Evolutionary conservation across 1,140 invertebrate species (phyloP).

Genomic region (Neodiprion lecontei): DNA sequence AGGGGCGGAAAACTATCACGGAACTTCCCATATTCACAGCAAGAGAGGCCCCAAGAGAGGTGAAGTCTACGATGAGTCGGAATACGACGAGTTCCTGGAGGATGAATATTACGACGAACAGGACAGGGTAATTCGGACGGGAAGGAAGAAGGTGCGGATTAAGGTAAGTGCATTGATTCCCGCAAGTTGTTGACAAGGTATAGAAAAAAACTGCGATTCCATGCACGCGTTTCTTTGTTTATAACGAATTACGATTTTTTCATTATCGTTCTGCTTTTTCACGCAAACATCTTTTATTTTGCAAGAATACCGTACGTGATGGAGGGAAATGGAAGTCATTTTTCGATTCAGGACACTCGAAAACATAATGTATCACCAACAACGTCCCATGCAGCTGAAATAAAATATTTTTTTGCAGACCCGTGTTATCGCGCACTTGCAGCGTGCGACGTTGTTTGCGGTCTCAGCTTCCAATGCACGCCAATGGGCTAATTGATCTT

Average conservation of each 20-base stretch:
- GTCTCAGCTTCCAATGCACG: not conserved
- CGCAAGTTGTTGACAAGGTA: not conserved
- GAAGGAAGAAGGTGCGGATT: slow-evolving; percentile 30
- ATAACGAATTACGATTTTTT: not conserved
- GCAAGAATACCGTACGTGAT: too few relatives aligned
- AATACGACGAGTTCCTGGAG: slow-evolving; percentile 30
- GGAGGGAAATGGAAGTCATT: too few relatives aligned
- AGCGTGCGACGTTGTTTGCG: not conserved
- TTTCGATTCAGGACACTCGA: too few relatives aligned
- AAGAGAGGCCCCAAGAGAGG: slow-evolving; percentile 22
- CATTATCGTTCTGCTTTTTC: too few relatives aligned
- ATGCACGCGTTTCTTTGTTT: not conserved
- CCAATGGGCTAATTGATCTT: not conserved
- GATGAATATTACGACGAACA: slow-evolving; percentile 30
- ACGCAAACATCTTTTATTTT: too few relatives aligned
- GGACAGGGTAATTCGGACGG: slow-evolving; percentile 23
- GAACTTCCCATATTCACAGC: slow-evolving; percentile 3
- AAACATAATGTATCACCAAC: too few relatives aligned
- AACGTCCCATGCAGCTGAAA: too few relatives aligned
- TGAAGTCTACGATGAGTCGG: slow-evolving; percentile 6
- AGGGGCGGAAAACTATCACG: not conserved
- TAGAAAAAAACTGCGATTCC: not conserved
- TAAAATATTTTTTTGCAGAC: not conserved
- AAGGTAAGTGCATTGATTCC: slow-evolving; percentile 25
- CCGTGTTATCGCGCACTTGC: too few relatives aligned